Base-by-base conservation (phyloP, 2,113 vertebrate species). In the Dasyornis broadbenti region DNA sequence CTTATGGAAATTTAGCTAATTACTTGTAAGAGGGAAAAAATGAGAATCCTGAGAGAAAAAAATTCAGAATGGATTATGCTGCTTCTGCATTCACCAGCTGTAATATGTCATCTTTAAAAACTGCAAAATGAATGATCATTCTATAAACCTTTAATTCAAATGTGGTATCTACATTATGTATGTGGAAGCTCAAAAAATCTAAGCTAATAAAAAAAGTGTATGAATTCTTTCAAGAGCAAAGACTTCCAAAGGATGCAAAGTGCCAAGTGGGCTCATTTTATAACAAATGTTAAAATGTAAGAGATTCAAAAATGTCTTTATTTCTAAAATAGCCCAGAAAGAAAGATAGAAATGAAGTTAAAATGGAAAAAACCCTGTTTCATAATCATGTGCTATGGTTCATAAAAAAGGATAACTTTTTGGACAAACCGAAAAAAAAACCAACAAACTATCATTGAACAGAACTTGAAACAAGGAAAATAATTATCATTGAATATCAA, bases 361-460 rank as follows among this genome's bases (percentile, higher is more conserved):
- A 69, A 81, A 37, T n/a, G 3, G 7, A 50, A 57, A 49, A 35
- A 14, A 45, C 11, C n/a, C n/a, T 40, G 3, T 59, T 73, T 22
- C 11, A 53, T 7, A 49, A 24, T 12, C 15, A 21, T 1, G 1
- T 37, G 7, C 4, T 2, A 1, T 24, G 53, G 2, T 33, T 83
- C 44, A 57, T 57, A 57, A 2, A 52, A 81, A 69, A 65, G 2
- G 3, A 44, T 71, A 56, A 56, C 0, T 14, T 44, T 61, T 90
- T 52, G 65, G 14, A 13, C 30, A 66, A 69, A 80, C 3, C 4
- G 31, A 50, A 50, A 54, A 40, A 47, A 28, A n/a, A n/a, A n/a
- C n/a, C n/a, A n/a, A 22, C 44, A 15, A 33, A 10, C 4, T 37
- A 7, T 54, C 2, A 26, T 31, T 60, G 15, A 91, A 50, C 3